Base-by-base conservation (phyloP, 2,797 vertebrate genomes). In the Sebastes goodei region DNA sequence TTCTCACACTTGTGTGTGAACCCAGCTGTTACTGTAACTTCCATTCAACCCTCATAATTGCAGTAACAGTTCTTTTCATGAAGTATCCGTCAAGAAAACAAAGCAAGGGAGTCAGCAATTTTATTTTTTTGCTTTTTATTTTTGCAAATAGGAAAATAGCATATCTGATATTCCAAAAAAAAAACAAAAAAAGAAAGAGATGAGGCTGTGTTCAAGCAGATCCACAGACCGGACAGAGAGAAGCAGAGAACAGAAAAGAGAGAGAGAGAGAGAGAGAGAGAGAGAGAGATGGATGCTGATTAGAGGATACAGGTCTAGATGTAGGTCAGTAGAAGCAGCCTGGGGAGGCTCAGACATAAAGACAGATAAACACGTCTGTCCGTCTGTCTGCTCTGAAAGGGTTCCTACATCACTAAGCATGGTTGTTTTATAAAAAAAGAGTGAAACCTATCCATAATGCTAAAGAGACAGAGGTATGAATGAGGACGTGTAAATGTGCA, bases 111-210 rank as follows among this genome's bases (percentile, higher is more conserved):
- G 6, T 20, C 15, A 81, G 32, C 2, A 2, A 53, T 76, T 80
- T 74, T 6, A 38, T 53, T 69, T 79, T 61, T 77, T 79, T 79
- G 64, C 46, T 68, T 86, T 86, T 95, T 93, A 92, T 94, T 94
- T 90, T 89, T 88, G 90, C 93, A 94, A 90, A 95, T 96, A 96
- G 91, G 94, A 96, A 96, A 96, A 96, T 95, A 96, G 93, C 91
- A 92, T 92, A 94, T 94, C 92, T 93, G 89, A 90, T 95, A 94
- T 91, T 94, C 69, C 89, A 96, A 93, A 92, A 88, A 88, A 82
- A 74, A 60, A 88, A 90, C 73, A 79, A 89, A 91, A 78, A 25
- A 62, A 62, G 10, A 57, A 15, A 15, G 14, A 52, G 35, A 61
- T 86, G 68, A 81, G 86, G 86, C 88, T 81, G 86, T 83, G 90